Evolutionary conservation across 1,140 invertebrate genomes (phyloP), one percentile per base, ranked within the genome.

Genomic region (Meloidogyne exigua): DNA sequence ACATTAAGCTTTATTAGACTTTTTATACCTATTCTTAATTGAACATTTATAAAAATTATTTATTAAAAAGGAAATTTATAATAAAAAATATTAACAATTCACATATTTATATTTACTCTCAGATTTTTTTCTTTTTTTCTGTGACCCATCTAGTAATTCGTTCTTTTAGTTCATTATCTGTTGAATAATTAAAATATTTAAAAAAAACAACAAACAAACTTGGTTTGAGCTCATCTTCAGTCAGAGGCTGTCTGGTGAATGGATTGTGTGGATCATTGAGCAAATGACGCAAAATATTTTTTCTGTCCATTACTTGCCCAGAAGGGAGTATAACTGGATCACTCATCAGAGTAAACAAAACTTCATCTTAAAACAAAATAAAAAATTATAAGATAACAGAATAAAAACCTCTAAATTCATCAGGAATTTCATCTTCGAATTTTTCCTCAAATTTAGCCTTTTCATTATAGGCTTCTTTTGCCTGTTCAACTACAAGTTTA

Each of bases 301-400:
- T 91, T 67, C 95, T 91, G 88, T 98, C 95, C 94, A 98, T 97
- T 2, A 97, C 91, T 83, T 93, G 93, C 75, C 95, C 95, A 74
- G 94, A 94, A 12, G 95, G 95, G 76, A 99, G 89, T 75, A 92
- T 90, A 0, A 98, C 95, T 2, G 96, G 96, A 88, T 99, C 95
- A 1, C 92, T 92, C 95, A 98, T 98, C 23, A 99, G 88, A 0
- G 95, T 98, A 85, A 95, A 94, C 95, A 98, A 97, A 1, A 99
- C 89, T 0, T 95, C 95, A 74, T 79, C 77, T 79, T 39, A 21
- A 68, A 77, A 36, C 39, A 36, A 64, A 72, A n/a, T 18, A 79
- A 15, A 75, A 32, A 28, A 36, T 0, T 49, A 23, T 18, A 71
- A 21, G 11, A n/a, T n/a, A n/a, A n/a, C n/a, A n/a, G n/a, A 15